Base-by-base conservation (phyloP, 2,888 invertebrate species). In the Lycocerus yunnanus region DNA sequence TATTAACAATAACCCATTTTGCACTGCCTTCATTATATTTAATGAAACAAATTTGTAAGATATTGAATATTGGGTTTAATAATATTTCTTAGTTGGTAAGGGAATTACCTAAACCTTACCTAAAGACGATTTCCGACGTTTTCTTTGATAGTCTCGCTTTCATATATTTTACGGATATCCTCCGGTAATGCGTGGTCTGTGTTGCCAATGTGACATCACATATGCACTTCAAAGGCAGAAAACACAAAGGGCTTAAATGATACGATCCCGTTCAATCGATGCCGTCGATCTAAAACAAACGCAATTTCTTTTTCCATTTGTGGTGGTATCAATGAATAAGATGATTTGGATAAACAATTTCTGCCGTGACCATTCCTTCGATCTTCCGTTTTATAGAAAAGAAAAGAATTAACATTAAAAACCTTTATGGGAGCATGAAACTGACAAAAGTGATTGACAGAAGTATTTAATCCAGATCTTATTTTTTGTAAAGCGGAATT, bases 211-310 rank as follows among this genome's bases (percentile, higher is more conserved):
- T 72, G 79, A 78, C 77, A 76, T 80, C 79, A 79, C 80, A 79
- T 77, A 76, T 78, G 72, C 69, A 73, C 74, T 78, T 80, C 80
- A 81, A 80, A 80, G 80, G 79, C 67, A 69, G 71, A 68, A 71
- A 79, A 75, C 79, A 83, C 82, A 83, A 83, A 84, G 80, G 81
- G 78, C 79, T 80, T 78, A 81, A 82, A 82, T 82, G 78, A 78
- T 80, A 80, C 77, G 78, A 72, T 65, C 66, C 75, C 73, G 68
- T 74, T 77, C 77, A 75, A 77, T 78, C 78, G 63, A 70, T 78
- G 78, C 77, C 77, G 76, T 74, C 77, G 78, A 78, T 78, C 72
- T 77, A 76, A 76, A 72, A 66, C 74, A 72, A 73, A 76, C 72
- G 72, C 69, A 66, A 69, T 76, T 72, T 80, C 75, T 80, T 80